Evolutionary conservation across 2,113 vertebrate species (phyloP), one percentile per base, ranked within the genome.

Genomic region (Tiliqua scincoides): DNA sequence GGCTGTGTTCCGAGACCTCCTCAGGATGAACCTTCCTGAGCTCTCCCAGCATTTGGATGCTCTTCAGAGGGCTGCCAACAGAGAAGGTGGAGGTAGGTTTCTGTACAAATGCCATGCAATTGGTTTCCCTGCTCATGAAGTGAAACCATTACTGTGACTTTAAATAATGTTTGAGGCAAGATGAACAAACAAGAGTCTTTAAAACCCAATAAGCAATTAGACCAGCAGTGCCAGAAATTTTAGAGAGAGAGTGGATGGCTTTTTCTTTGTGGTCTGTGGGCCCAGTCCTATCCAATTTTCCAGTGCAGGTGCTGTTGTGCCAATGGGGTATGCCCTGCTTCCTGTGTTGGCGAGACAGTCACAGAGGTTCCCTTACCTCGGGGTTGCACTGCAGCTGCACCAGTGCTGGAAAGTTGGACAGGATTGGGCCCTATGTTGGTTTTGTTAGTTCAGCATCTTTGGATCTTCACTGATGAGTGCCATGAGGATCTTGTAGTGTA

Each of bases 1-100:
- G 98, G 98, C 98, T 23, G 98, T 98, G 88, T 98, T 98, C 93
- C 95, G 98, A 95, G 98, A 98, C 89, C 96, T 98, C 75, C 92
- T 98, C 87, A 95, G 96, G 92, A 93, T 98, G 91, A 98, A 98
- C 76, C 97, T 98, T 84, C 97, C 98, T 10, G 97, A 98, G 78
- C 96, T 98, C 59, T 98, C 97, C 37, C 97, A 97, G 91, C 97
- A 98, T 89, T 95, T 98, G 67, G 97, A 98, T 61, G 95, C 94
- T 32, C 95, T 98, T 83, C 98, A 98, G 92, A 97, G 92, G 93
- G 94, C 97, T 74, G 97, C 97, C 85, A 98, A 98, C 93, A 97
- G 96, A 85, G 97, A 98, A 91, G 97, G 95, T 84, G 97, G 97
- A 96, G 98, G 97, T 98, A 93, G 0, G 10, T 21, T 87, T 86